Evolutionary conservation across 2,888 invertebrate species (phyloP), one percentile per base, ranked within the genome.

Genomic region (Tolmerus cingulatus): DNA sequence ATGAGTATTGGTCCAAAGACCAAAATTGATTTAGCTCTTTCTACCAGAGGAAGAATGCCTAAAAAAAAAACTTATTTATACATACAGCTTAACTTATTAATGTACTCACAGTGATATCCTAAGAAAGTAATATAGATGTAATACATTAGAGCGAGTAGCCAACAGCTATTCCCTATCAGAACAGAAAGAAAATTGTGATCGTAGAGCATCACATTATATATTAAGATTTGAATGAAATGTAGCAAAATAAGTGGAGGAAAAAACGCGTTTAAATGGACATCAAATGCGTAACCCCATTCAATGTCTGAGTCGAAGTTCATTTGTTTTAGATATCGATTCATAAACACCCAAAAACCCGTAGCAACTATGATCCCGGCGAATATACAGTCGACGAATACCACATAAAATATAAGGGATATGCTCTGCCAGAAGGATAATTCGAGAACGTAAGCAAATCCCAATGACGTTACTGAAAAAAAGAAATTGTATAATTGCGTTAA

Each of bases 231-330:
- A 90, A 99, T 95, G 90, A 98, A 96, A 92, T 99, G 99, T 87
- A 99, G 94, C 90, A 99, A 95, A 89, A 98, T 96, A 19, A 99
- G 94, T 1, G 98, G 96, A n/a, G 99, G 99, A 93, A 99, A 99
- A 93, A 98, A 98, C 3, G 99, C 99, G 93, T 99, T 99, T 90
- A 99, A 95, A 93, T 99, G 99, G 5, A 99, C 98, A 93, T 99
- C 99, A 93, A 99, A 99, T 23, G 98, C 96, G 93, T 98, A 99
- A 5, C 97, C 99, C 99, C 99, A 99, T 93, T 99, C 99, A 90
- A 99, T 97, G 87, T 92, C 92, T 0, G 91, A 91, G 86, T 92
- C 92, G 8, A 91, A 87, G 86, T 89, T 91, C 87, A 90, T 93
- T 51, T 89, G 90, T 14, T 92, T 90, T 40, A 93, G 89, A 87